Base-by-base conservation (phyloP, 2,797 vertebrate genomes). In the Microchirus variegatus region DNA sequence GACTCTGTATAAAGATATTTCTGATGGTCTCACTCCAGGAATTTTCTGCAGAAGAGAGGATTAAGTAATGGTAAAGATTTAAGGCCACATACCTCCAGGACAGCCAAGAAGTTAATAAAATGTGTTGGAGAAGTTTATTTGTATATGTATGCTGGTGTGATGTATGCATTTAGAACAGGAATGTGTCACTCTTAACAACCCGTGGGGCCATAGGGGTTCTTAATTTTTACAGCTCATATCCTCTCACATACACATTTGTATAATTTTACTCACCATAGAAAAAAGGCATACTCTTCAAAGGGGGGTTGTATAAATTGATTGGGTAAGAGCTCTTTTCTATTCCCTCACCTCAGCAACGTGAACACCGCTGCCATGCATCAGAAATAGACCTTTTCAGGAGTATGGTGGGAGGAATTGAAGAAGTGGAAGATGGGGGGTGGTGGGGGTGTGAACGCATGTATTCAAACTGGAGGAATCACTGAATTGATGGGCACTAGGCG, bases 401-500 rank as follows among this genome's bases (percentile, higher is more conserved):
- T 80, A 80, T 72, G 69, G 69, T 73, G 53, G 56, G 62, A 65
- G 71, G 62, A 70, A 40, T 59, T 35, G 54, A 52, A 53, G 35
- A 59, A 56, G n/a, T 38, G 9, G 60, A 43, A 38, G 14, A 16
- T 48, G 16, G 13, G 13, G 11, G 56, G 35, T 54, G 51, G 62
- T 63, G 69, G 59, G 69, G 35, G 59, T 55, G 65, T 63, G 77
- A 61, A 14, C 0, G 58, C 47, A 75, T 80, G 79, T 81, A 90
- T 89, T 89, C 78, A 88, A 86, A 85, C 76, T 61, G 70, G 70
- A 76, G 80, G 76, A 75, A 77, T 71, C 36, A 37, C 70, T 89
- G 87, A 91, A 89, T 89, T 92, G 88, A 90, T 90, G 87, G 87
- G 80, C 80, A 77, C 67, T 73, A 72, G 80, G 80, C 77, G 64